Evolutionary conservation across 2,888 invertebrate species (phyloP).

Genomic region (Xestoiulus laeticollis): DNA sequence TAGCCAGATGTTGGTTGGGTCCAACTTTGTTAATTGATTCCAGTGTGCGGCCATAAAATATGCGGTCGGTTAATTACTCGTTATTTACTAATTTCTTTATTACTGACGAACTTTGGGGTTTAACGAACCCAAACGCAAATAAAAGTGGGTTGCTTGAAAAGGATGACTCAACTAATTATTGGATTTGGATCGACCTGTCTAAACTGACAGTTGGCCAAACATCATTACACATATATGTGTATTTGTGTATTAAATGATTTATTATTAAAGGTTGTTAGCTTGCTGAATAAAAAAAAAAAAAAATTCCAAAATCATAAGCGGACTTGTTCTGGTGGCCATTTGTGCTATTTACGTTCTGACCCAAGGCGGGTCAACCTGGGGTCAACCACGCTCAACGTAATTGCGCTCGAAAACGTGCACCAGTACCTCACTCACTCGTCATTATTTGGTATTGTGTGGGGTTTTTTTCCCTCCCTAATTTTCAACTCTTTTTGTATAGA

Average conservation of each 20-base stretch:
- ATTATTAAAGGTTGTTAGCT: not conserved
- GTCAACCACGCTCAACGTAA: not conserved
- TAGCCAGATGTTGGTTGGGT: not conserved
- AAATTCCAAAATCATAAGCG: not conserved
- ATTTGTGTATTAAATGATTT: not conserved
- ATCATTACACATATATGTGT: not conserved
- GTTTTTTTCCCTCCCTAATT: constrained; percentile 7
- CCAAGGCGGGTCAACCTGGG: not conserved
- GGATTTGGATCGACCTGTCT: constrained; percentile 19
- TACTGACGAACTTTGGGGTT: constrained; percentile 18
- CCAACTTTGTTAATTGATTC: not conserved
- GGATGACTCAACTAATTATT: constrained; percentile 18
- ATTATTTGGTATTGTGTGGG: constrained; percentile 7
- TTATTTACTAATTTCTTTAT: constrained; percentile 19
- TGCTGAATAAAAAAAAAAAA: not conserved
- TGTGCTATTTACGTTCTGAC: not conserved
- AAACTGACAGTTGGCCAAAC: constrained; percentile 10
- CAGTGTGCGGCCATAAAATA: not conserved
- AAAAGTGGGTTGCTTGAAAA: not conserved
- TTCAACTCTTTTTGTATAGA: not conserved
- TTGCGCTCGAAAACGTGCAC: constrained; percentile 9
- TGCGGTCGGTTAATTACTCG: not conserved
- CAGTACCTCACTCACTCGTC: constrained; percentile 1
- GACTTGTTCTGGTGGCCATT: not conserved
- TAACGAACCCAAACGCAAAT: constrained; percentile 4